Evolutionary conservation across 2,888 invertebrate genomes (phyloP).

Genomic region (Aricia artaxerxes): DNA sequence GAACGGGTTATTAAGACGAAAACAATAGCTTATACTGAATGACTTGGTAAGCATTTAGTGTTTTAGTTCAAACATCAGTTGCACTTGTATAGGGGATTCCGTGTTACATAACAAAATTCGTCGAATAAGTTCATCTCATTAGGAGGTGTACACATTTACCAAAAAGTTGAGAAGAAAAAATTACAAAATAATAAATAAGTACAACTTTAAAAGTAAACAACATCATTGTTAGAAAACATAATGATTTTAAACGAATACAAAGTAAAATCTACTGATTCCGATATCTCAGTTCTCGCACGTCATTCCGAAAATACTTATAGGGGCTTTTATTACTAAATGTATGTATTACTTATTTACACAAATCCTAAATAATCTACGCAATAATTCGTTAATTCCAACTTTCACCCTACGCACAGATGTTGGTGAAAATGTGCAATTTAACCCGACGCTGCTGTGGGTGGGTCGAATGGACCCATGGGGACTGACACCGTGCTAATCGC

Average conservation of each 20-base stretch:
- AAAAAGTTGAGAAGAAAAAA: too few relatives aligned
- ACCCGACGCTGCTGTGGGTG: slow-evolving; percentile 46
- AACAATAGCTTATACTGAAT: too few relatives aligned
- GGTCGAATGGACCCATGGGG: slow-evolving; percentile 47
- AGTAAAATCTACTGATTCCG: not conserved
- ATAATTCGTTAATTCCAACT: slow-evolving; percentile 39
- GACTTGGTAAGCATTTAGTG: too few relatives aligned
- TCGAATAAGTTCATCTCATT: too few relatives aligned
- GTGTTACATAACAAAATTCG: too few relatives aligned
- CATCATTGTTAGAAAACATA: not conserved
- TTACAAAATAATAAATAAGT: too few relatives aligned
- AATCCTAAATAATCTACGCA: not conserved
- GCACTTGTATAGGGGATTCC: too few relatives aligned
- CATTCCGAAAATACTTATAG: not conserved
- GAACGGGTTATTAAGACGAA: too few relatives aligned
- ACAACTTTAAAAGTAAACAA: not conserved
- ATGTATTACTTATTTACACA: not conserved
- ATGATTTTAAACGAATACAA: not conserved
- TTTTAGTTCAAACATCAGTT: too few relatives aligned
- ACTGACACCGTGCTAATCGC: slow-evolving; percentile 38
- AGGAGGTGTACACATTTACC: too few relatives aligned
- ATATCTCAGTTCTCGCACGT: too few relatives aligned
- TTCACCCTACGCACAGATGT: slow-evolving; percentile 57
- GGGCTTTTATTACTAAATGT: not conserved
- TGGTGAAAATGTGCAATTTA: slow-evolving; percentile 56